phyloP scores from a whole-genome alignment of 2,888 invertebrate species.

The Cyaniris semiargus region DNA sequence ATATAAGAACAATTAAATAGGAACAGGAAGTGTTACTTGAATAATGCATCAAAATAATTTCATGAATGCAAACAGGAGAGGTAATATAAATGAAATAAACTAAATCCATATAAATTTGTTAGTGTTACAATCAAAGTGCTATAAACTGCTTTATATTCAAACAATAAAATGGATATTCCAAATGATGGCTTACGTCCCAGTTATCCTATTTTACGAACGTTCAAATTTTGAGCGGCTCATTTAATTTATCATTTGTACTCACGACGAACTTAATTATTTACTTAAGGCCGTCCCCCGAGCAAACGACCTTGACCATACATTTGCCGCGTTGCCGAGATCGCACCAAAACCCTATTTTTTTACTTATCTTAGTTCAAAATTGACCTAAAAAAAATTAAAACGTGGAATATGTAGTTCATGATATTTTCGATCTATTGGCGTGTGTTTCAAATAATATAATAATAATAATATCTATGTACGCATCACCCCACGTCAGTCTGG shows the following conservation, averaged over 20 bases:
- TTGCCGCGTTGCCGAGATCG: no score
- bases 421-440: no score
- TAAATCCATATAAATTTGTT: slow-evolving; percentile 57
- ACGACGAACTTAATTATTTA: slow-evolving; percentile 15
- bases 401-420: no score
- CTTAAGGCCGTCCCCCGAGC: no score
- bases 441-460: no score
- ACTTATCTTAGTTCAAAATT: no score
- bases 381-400: no score
- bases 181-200: slow-evolving; percentile 66
- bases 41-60: neutral
- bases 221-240: slow-evolving; percentile 66
- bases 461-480: no score
- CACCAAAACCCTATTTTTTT: no score
- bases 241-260: slow-evolving; percentile 57
- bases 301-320: no score
- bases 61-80: slow-evolving; percentile 23
- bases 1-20: no score
- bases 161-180: slow-evolving; percentile 73
- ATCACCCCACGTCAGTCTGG: no score
- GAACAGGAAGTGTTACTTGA: neutral
- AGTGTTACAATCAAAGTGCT: slow-evolving; percentile 60
- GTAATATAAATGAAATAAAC: slow-evolving; percentile 53
- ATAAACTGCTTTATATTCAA: slow-evolving; percentile 72
- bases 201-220: slow-evolving; percentile 66